These are phyloP conservation scores for Parelbella ahira DNA, from an alignment of 2,888 invertebrate species.

Conservation along the genomic window DNA sequence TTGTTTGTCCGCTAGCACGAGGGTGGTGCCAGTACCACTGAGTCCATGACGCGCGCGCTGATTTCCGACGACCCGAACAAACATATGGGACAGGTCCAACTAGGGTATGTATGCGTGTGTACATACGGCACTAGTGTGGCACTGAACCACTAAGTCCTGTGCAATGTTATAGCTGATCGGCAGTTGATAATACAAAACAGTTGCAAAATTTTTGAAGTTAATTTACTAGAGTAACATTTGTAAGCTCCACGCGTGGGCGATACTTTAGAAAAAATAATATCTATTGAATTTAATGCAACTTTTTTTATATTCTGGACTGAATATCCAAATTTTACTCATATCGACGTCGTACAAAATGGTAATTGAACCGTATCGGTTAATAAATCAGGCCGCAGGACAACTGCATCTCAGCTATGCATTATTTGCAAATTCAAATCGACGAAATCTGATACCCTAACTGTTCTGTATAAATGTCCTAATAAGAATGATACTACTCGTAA, in stretches of 20 bases:
- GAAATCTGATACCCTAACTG: not conserved
- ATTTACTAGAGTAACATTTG: no score
- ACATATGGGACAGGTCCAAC: conserved; percentile 95
- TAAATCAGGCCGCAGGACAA: no score
- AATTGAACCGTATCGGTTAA: no score
- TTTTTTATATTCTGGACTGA: no score
- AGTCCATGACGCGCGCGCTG: conserved; percentile 97
- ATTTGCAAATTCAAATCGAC: conserved; percentile 10
- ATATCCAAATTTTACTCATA: no score
- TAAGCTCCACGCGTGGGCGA: no score
- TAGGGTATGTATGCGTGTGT: conserved; percentile 91
- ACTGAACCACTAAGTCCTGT: conserved; percentile 38
- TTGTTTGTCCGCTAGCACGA: conserved; percentile 90
- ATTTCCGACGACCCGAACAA: conserved; percentile 95
- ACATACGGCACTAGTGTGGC: conserved; percentile 65
- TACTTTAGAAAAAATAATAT: no score
- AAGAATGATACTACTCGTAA: conserved; percentile 20
- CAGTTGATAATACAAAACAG: conserved; percentile 15
- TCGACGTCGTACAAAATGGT: no score
- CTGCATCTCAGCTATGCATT: conserved; percentile 20
- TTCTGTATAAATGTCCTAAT: conserved; percentile 12
- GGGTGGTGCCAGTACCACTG: conserved; percentile 95
- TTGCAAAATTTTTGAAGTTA: no score
- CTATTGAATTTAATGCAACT: no score
- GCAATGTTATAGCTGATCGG: conserved; percentile 30